phyloP scores from a whole-genome alignment of 1,140 invertebrate genomes.

The Dreissena polymorpha region DNA sequence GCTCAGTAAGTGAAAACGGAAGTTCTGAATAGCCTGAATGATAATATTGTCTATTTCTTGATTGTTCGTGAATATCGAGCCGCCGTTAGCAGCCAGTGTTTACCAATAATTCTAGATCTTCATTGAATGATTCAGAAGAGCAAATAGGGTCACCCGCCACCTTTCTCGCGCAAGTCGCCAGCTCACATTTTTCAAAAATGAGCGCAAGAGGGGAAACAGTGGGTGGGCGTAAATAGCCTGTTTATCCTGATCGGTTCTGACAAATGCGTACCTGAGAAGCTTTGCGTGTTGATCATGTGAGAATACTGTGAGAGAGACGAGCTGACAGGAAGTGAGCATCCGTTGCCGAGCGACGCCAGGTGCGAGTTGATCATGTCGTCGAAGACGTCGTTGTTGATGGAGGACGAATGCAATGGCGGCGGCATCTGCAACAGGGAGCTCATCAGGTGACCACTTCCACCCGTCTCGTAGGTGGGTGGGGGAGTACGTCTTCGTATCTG shows the following conservation, averaged over 20 bases:
- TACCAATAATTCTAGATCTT: slow-evolving; percentile 52
- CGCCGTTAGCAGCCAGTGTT: slow-evolving; percentile 40
- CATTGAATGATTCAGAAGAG: slow-evolving; percentile 51
- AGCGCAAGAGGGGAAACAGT: slow-evolving; percentile 95
- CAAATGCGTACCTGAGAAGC: slow-evolving; percentile 50
- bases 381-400: neutral
- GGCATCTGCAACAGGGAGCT: slow-evolving; percentile 8
- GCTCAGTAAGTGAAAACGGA: slow-evolving; percentile 55
- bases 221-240: slow-evolving; percentile 86
- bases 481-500: slow-evolving; percentile 37
- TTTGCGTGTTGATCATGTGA: neutral
- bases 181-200: slow-evolving; percentile 99
- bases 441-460: slow-evolving; percentile 14
- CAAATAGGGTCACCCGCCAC: slow-evolving; percentile 50
- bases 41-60: slow-evolving; percentile 53
- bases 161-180: slow-evolving; percentile 93
- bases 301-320: slow-evolving; percentile 26
- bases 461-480: slow-evolving; percentile 34
- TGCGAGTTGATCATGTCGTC: slow-evolving; percentile 38
- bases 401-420: neutral
- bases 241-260: slow-evolving; percentile 31
- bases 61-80: slow-evolving; percentile 52
- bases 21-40: slow-evolving; percentile 54
- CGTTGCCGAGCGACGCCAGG: slow-evolving; percentile 17
- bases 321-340: slow-evolving; percentile 15